Percentiles rank a stretch among this genome's conserved stretches.
Evolutionary conservation across 1,140 invertebrate species (phyloP).

Genomic region (Colletes latitarsis): DNA sequence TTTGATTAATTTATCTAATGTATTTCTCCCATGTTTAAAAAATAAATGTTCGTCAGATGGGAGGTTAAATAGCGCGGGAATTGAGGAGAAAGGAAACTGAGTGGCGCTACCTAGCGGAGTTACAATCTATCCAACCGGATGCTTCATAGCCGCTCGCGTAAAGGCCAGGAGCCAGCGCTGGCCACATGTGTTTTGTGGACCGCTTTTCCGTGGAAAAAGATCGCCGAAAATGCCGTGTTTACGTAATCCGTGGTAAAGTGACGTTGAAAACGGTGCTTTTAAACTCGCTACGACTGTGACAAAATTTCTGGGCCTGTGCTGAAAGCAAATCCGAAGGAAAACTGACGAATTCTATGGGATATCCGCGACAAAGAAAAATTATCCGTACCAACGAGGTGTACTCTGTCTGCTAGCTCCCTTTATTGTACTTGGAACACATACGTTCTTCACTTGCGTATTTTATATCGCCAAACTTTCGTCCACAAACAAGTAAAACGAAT

Average conservation of each 20-base stretch:
- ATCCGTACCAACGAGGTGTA: constrained; percentile 10
- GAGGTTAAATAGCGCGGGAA: background rate
- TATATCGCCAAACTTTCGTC: background rate
- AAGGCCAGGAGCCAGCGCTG: constrained; percentile 67
- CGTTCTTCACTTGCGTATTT: too few species aligned
- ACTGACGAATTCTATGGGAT: background rate
- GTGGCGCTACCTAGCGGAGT: constrained; percentile 22
- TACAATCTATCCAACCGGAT: constrained; percentile 64
- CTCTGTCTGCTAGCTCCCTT: background rate
- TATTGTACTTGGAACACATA: background rate
- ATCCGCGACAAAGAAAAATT: constrained; percentile 16
- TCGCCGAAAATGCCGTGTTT: constrained; percentile 70
- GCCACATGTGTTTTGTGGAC: constrained; percentile 70
- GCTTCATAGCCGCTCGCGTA: constrained; percentile 50
- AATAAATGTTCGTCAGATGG: background rate
- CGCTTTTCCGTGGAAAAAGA: constrained; percentile 60
- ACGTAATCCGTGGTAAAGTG: constrained; percentile 69
- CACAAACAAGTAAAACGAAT: constrained; percentile 11
- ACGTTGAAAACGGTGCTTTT: constrained; percentile 51
- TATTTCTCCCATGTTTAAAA: too few species aligned
- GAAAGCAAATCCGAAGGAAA: background rate
- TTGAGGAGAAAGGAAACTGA: constrained; percentile 25
- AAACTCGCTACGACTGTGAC: constrained; percentile 18
- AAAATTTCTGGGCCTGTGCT: constrained; percentile 2
- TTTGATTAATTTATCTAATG: too few species aligned